Evolutionary conservation across 2,113 vertebrate species (phyloP).

Genomic region (Oreochromis niloticus): DNA sequence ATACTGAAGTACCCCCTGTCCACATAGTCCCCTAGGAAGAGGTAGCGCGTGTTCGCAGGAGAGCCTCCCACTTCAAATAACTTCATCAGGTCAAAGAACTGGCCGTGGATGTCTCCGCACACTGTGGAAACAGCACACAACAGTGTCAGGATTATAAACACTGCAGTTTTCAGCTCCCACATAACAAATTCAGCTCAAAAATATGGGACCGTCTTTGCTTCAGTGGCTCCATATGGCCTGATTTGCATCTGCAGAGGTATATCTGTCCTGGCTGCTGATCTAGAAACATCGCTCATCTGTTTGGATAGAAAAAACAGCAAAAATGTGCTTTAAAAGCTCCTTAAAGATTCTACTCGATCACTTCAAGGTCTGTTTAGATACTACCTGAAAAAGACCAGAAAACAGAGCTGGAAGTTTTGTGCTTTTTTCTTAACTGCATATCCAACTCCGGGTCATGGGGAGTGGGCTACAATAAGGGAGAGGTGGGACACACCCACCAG

Average conservation of each 20-base stretch:
- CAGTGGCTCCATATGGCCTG: slow-evolving; percentile 23
- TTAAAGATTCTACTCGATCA: neutral
- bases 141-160: neutral
- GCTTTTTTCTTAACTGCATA: neutral
- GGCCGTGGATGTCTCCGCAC: slow-evolving; percentile 78
- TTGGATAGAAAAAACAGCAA: neutral
- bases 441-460: neutral
- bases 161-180: neutral
- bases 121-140: slow-evolving; percentile 47
- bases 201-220: neutral
- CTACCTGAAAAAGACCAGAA: neutral
- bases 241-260: slow-evolving; percentile 28
- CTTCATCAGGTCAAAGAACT: slow-evolving; percentile 83
- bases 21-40: slow-evolving; percentile 83
- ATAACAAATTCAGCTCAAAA: neutral
- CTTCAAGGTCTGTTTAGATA: neutral
- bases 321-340: neutral
- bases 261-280: neutral
- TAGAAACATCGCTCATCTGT: slow-evolving; percentile 7
- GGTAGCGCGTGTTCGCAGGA: slow-evolving; percentile 78
- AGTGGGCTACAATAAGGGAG: neutral
- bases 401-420: neutral
- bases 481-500: neutral
- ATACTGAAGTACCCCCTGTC: slow-evolving; percentile 96
- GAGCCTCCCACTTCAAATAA: slow-evolving; percentile 79